A percentile compares a stretch with the other conserved stretches of the same genome.
These are phyloP conservation scores for Tapirus indicus DNA, from an alignment of 2,797 vertebrate species.

Conservation along the genomic window DNA sequence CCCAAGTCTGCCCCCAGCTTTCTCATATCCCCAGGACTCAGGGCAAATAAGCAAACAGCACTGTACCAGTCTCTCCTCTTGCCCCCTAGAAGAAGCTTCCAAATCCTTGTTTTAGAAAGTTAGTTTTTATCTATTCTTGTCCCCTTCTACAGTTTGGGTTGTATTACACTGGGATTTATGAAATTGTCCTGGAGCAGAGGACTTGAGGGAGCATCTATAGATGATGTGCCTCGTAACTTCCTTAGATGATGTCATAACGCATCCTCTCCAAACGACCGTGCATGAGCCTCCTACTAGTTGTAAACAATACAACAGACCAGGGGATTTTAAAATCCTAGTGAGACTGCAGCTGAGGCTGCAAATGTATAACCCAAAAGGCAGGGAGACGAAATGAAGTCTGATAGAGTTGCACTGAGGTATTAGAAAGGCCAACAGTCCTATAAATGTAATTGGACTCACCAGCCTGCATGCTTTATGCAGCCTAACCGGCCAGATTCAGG, in stretches of 20 bases:
- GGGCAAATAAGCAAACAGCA: neutral
- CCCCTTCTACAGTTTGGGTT: slow-evolving; percentile 6
- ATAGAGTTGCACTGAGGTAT: neutral
- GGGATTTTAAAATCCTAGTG: slow-evolving; percentile 62
- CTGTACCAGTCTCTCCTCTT: neutral
- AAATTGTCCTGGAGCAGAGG: slow-evolving; percentile 31
- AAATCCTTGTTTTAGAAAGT: neutral
- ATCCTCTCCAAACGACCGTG: slow-evolving; percentile 27
- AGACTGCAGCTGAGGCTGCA: slow-evolving; percentile 50
- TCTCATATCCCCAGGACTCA: neutral
- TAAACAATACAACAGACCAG: slow-evolving; percentile 65
- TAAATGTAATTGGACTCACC: neutral
- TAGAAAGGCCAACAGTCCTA: neutral
- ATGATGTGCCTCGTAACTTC: neutral
- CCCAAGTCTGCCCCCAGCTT: neutral
- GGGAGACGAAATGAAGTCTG: slow-evolving; percentile 38
- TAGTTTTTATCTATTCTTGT: neutral
- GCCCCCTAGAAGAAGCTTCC: too few relatives aligned
- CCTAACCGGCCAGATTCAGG: neutral
- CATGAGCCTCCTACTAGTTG: slow-evolving; percentile 52
- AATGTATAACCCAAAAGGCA: neutral
- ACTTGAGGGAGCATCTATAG: slow-evolving; percentile 24
- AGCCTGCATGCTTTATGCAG: neutral
- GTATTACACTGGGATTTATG: slow-evolving; percentile 49
- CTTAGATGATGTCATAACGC: slow-evolving; percentile 57